phyloP scores from a whole-genome alignment of 1,140 invertebrate species.

The Tigriopus japonicus region DNA sequence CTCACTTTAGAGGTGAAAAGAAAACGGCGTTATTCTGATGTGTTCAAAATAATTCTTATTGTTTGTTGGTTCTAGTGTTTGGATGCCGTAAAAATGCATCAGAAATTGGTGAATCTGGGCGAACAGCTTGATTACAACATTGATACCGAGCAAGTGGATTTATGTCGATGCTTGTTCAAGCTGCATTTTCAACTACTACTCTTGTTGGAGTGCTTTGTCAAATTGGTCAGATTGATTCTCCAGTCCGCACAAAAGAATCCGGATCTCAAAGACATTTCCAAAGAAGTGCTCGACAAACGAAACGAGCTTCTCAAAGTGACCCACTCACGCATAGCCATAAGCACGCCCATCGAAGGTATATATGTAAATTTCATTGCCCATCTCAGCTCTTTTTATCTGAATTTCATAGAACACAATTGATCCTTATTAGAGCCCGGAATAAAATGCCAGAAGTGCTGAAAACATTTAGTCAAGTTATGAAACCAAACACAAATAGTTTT shows the following conservation, averaged over 20 bases:
- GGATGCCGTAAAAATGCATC: conserved; percentile 47
- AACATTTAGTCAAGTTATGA: too few species aligned
- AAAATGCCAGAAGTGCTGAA: too few species aligned
- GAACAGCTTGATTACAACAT: conserved; percentile 23
- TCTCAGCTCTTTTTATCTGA: too few species aligned
- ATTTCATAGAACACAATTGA: too few species aligned
- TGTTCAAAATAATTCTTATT: not conserved
- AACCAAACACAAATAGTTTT: too few species aligned
- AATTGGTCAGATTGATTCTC: conserved; percentile 51
- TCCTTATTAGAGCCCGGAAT: too few species aligned
- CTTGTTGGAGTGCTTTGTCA: conserved; percentile 73
- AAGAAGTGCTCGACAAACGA: too few species aligned
- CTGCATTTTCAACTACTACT: conserved; percentile 80
- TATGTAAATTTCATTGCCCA: too few species aligned
- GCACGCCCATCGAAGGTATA: too few species aligned
- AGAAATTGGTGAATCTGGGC: conserved; percentile 48
- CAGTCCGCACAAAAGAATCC: conserved; percentile 21
- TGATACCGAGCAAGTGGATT: conserved; percentile 30
- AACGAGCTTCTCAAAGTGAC: too few species aligned
- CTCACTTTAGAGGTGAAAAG: conserved; percentile 57
- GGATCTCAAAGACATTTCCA: too few species aligned
- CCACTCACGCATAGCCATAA: too few species aligned
- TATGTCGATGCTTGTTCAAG: conserved; percentile 70
- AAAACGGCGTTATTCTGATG: not conserved
- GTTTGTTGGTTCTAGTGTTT: conserved; percentile 35